These are phyloP conservation scores for Clarias laeviceps DNA, from an alignment of 2,797 vertebrate species.

Conservation along the genomic window DNA sequence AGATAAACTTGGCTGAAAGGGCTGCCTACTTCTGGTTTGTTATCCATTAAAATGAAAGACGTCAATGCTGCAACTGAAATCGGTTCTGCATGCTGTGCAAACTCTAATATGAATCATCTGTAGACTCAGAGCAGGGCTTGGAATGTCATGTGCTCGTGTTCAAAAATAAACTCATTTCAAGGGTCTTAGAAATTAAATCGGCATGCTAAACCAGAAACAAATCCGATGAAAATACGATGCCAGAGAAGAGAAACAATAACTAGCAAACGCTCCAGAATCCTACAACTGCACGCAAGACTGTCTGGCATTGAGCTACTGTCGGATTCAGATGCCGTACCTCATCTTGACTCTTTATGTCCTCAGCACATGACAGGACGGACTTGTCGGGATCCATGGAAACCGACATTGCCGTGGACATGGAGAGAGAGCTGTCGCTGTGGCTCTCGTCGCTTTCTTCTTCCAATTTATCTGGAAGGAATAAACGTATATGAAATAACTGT, in stretches of 20 bases:
- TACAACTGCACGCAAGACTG: not conserved
- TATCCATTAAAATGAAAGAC: not conserved
- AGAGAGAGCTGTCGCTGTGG: constrained; percentile 73
- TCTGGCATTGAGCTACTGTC: not conserved
- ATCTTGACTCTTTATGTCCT: constrained; percentile 75
- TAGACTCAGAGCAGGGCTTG: not conserved
- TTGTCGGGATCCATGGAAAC: constrained; percentile 77
- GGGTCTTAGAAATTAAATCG: not conserved
- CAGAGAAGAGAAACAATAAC: not conserved
- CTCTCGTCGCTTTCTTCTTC: constrained; percentile 79
- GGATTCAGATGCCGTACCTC: constrained; percentile 72
- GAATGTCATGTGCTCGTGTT: constrained; percentile 8
- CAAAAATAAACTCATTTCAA: constrained; percentile 32
- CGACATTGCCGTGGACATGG: constrained; percentile 65
- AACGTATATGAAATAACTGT: not conserved
- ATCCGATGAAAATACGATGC: not conserved
- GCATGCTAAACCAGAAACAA: constrained; percentile 3
- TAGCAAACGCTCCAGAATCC: not conserved
- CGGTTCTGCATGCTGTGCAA: not conserved
- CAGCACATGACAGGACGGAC: constrained; percentile 67
- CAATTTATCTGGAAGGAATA: constrained; percentile 67
- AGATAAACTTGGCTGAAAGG: not conserved
- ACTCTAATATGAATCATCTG: not conserved
- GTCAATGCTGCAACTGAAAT: not conserved
- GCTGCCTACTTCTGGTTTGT: not conserved